These are phyloP conservation scores for Platyura marginata DNA, from an alignment of 1,140 invertebrate genomes.

Conservation along the genomic window DNA sequence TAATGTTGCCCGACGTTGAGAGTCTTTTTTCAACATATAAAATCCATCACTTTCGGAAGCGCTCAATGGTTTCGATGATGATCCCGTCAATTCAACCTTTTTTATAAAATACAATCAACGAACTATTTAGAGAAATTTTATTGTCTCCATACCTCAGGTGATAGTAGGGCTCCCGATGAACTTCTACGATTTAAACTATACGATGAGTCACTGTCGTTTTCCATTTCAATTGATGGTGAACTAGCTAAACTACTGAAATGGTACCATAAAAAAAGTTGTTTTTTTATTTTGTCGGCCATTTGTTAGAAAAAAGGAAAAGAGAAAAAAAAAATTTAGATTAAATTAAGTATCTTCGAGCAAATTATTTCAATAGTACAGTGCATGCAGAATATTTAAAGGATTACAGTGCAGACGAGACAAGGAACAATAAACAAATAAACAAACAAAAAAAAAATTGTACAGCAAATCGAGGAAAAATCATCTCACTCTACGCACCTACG, in stretches of 20 bases:
- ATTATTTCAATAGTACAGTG: too few relatives aligned
- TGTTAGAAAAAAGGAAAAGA: neutral
- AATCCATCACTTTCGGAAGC: slow-evolving; percentile 76
- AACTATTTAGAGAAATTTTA: too few relatives aligned
- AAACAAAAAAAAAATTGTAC: too few relatives aligned
- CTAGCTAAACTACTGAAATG: slow-evolving; percentile 12
- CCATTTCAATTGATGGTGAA: slow-evolving; percentile 50
- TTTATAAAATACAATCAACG: too few relatives aligned
- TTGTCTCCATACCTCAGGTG: slow-evolving; percentile 59
- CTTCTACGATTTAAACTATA: slow-evolving; percentile 45
- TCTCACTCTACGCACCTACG: too few relatives aligned
- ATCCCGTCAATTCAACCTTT: slow-evolving; percentile 12
- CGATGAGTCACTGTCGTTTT: slow-evolving; percentile 32
- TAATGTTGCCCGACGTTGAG: slow-evolving; percentile 79
- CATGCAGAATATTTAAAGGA: too few relatives aligned
- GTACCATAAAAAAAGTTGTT: neutral
- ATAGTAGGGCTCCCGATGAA: slow-evolving; percentile 58
- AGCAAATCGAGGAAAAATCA: too few relatives aligned
- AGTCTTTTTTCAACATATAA: slow-evolving; percentile 93
- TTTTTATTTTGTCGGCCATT: too few relatives aligned
- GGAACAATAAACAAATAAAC: too few relatives aligned
- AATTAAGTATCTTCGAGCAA: too few relatives aligned
- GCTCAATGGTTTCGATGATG: slow-evolving; percentile 17
- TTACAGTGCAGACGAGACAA: too few relatives aligned
- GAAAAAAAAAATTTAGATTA: too few relatives aligned